phyloP scores from a whole-genome alignment of 2,888 invertebrate species.

The Lithophane leautieri region DNA sequence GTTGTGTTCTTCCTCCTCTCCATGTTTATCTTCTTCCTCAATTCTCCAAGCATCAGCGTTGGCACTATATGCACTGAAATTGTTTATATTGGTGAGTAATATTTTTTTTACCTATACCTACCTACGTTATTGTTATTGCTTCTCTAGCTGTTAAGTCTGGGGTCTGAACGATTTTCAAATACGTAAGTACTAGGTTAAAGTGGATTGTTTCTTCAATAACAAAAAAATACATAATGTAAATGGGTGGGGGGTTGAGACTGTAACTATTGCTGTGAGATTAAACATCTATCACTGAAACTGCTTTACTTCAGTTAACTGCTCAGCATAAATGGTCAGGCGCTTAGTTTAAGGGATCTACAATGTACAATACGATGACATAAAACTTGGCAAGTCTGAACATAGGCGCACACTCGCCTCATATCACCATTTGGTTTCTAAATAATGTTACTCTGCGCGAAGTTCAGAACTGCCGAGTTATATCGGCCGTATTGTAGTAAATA shows the following conservation, averaged over 20 bases:
- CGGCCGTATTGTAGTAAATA: too few species aligned
- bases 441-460: too few species aligned
- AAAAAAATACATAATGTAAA: not conserved
- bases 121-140: too few species aligned
- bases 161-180: not conserved
- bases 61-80: constrained; percentile 77
- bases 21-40: constrained; percentile 84
- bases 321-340: not conserved
- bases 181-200: not conserved
- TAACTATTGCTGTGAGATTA: not conserved
- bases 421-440: too few species aligned
- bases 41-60: constrained; percentile 71
- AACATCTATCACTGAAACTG: not conserved
- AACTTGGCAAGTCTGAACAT: too few species aligned
- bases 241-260: not conserved
- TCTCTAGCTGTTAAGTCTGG: not conserved
- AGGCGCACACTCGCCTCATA: too few species aligned
- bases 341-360: not conserved
- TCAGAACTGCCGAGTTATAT: too few species aligned
- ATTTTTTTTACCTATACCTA: not conserved
- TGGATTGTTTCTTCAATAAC: not conserved
- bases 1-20: constrained; percentile 82
- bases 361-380: too few species aligned
- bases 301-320: not conserved
- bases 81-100: constrained; percentile 80